Evolutionary conservation across 2,113 vertebrate species (phyloP).

Genomic region (Xyliphius kryptos): DNA sequence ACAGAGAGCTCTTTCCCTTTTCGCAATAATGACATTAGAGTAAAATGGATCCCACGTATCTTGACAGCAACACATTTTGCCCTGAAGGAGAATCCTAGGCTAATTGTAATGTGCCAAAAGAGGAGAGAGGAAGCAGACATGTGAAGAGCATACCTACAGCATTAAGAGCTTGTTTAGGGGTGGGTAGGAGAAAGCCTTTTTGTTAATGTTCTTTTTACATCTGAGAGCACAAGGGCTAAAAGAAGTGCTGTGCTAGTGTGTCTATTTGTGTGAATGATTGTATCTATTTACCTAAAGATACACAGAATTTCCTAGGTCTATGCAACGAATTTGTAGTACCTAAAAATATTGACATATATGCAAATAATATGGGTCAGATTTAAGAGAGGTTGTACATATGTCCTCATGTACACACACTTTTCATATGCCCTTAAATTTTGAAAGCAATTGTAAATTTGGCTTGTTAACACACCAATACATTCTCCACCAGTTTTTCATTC

Average conservation of each 20-base stretch:
- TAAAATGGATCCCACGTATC: slow-evolving; percentile 71
- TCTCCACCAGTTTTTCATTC: too few species aligned
- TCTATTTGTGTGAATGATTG: too few species aligned
- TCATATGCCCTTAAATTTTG: too few species aligned
- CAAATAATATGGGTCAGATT: too few species aligned
- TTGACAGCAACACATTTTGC: slow-evolving; percentile 76
- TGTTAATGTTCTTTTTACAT: slow-evolving; percentile 6
- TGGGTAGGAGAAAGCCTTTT: slow-evolving; percentile 30
- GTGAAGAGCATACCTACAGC: slow-evolving; percentile 64
- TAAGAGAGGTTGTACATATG: too few species aligned
- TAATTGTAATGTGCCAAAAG: slow-evolving; percentile 74
- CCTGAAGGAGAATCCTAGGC: slow-evolving; percentile 69
- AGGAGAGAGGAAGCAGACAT: slow-evolving; percentile 47
- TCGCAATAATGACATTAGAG: slow-evolving; percentile 74
- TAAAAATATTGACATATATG: too few species aligned
- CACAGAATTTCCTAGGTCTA: too few species aligned
- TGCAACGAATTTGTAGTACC: too few species aligned
- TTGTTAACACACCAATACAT: too few species aligned
- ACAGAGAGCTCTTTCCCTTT: slow-evolving; percentile 48
- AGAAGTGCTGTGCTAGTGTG: slow-evolving; percentile 1
- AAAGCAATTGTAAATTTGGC: too few species aligned
- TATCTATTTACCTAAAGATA: too few species aligned
- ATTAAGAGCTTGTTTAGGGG: slow-evolving; percentile 53
- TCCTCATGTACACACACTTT: too few species aligned
- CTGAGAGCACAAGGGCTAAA: not conserved